Evolutionary conservation across 1,140 invertebrate genomes (phyloP).

Genomic region (Whitmania pigra): DNA sequence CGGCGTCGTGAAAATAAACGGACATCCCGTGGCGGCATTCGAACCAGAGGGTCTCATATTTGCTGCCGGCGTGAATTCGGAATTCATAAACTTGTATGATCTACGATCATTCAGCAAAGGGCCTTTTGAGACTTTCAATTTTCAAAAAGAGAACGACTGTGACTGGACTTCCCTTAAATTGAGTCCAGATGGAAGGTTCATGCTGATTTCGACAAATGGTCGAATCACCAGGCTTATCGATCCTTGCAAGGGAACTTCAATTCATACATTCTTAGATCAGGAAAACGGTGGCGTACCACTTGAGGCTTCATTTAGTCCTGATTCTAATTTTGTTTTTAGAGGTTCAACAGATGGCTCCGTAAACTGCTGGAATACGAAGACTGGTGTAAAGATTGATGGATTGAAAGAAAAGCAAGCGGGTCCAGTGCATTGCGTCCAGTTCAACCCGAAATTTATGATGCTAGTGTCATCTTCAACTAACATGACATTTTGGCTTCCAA

Average conservation of each 20-base stretch:
- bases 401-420: slow-evolving; percentile 86
- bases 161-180: slow-evolving; percentile 93
- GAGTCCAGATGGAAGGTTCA: slow-evolving; percentile 90
- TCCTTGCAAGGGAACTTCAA: slow-evolving; percentile 83
- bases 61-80: slow-evolving; percentile 93
- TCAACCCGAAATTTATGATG: slow-evolving; percentile 99
- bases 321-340: slow-evolving; percentile 47
- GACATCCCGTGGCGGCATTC: slow-evolving; percentile 87
- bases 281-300: slow-evolving; percentile 64
- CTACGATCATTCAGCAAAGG: slow-evolving; percentile 90
- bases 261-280: slow-evolving; percentile 71
- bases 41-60: slow-evolving; percentile 98
- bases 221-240: slow-evolving; percentile 87
- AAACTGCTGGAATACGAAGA: slow-evolving; percentile 85
- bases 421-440: slow-evolving; percentile 94
- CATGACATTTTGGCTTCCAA: slow-evolving; percentile 52
- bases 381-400: slow-evolving; percentile 80
- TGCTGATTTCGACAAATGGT: slow-evolving; percentile 90
- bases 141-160: slow-evolving; percentile 86
- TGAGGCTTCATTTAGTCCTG: slow-evolving; percentile 61
- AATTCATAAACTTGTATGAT: slow-evolving; percentile 91
- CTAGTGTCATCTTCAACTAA: slow-evolving; percentile 88
- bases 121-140: slow-evolving; percentile 85
- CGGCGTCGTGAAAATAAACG: slow-evolving; percentile 87
- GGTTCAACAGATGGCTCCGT: slow-evolving; percentile 80